phyloP scores from a whole-genome alignment of 1,140 invertebrate species.

The Panonychus citri region DNA sequence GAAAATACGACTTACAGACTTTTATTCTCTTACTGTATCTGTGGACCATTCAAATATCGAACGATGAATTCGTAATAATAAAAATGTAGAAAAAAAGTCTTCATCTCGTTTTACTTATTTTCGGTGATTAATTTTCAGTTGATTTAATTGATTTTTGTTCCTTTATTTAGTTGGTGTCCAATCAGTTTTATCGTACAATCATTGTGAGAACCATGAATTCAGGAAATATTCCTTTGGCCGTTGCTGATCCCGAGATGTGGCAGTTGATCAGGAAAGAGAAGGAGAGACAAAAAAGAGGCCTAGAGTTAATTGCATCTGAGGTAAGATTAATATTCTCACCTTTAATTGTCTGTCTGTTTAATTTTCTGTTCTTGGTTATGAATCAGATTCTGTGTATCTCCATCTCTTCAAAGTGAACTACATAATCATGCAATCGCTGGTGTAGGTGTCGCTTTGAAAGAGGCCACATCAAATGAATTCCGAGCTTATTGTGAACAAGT shows the following conservation, averaged over 20 bases:
- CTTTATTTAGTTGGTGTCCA: no score
- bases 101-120: no score
- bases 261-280: conserved; percentile 66
- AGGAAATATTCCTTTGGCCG: conserved; percentile 16
- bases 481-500: conserved; percentile 32
- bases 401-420: conserved; percentile 43
- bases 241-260: conserved; percentile 58
- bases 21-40: no score
- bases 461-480: conserved; percentile 31
- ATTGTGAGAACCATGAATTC: neutral
- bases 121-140: no score
- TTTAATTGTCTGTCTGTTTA: conserved; percentile 16
- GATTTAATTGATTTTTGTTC: no score
- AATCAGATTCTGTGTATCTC: conserved; percentile 41
- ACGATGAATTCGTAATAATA: no score
- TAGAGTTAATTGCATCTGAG: conserved; percentile 90
- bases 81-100: no score
- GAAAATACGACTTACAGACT: no score
- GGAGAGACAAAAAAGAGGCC: conserved; percentile 48
- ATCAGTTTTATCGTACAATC: no score
- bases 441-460: conserved; percentile 33
- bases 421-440: conserved; percentile 42
- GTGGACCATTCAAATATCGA: no score
- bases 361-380: conserved; percentile 39
- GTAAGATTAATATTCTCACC: neutral